Evolutionary conservation across 2,113 vertebrate species (phyloP), one percentile per base, ranked within the genome.

Genomic region (Noctilio leporinus): DNA sequence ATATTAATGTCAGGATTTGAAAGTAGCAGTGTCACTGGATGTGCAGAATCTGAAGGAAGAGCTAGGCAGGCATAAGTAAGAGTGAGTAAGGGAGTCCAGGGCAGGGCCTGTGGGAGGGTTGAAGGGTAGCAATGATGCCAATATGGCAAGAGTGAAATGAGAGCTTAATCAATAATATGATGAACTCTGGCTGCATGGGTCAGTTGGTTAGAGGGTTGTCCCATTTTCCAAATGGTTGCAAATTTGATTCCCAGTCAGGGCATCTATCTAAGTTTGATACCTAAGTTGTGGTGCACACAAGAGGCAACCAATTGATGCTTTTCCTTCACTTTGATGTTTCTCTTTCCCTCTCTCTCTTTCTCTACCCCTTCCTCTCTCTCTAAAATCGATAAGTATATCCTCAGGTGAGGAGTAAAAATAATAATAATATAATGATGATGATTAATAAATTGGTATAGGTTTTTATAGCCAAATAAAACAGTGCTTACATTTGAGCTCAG

Each of bases 41-140:
- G 0, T 19, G 26, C 5, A 81, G 40, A 57, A 40, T 65, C 51
- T 17, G 0, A 40, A n/a, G 11, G 20, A 62, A 72, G 45, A 43
- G 20, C n/a, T 16, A 4, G 11, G 28, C 38, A 38, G 15, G 9
- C 22, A n/a, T 7, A 47, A 35, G 40, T 16, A 51, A 53, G 26
- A 47, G n/a, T 30, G 12, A 22, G 33, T 16, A 22, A 33, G 57
- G 53, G 30, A 33, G 10, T 40, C 75, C 10, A 51, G 35, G 40
- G 35, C 35, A 45, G 26, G 53, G 35, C 14, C 51, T 5, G 0
- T 26, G 2, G 53, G 10, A 47, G 0, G 24, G 0, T 0, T 3
- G 17, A 11, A 28, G 62, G 17, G 47, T 2, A 75, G 9, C 35
- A 64, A 83, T 7, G 28, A 12, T 12, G 7, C 17, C 5, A 7